Base-by-base conservation (phyloP, 2,797 vertebrate genomes). In the Sebastes vulpes region DNA sequence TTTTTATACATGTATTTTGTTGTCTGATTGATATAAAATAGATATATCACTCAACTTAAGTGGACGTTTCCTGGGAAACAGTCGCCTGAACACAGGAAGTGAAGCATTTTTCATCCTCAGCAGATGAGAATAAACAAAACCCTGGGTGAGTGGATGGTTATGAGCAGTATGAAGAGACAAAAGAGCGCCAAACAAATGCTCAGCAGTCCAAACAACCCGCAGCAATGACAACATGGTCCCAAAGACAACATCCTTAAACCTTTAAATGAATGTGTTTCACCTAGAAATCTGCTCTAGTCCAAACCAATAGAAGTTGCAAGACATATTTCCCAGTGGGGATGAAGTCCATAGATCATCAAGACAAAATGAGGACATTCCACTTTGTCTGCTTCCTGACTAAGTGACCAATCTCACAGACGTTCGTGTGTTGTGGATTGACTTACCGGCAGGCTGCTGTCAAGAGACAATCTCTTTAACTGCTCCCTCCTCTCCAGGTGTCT, bases 371-470 rank as follows among this genome's bases (percentile, higher is more conserved):
- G 54, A 20, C 50, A 53, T 56, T 48, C 26, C 69, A 32, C 5
- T 11, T 8, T 4, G 14, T 54, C 29, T 61, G 35, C 21, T 83
- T 80, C 68, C 71, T 48, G 57, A 48, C 65, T 21, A 4, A 79
- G 26, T 50, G 67, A 69, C 48, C 53, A 20, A 2, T 59, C 63
- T 50, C 21, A 35, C 10, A 64, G 21, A 23, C 2, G 18, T 48
- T 8, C 6, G 25, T 8, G 21, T 42, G 38, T 38, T 38, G 3
- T 5, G 56, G 63, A 75, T 61, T 84, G 93, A 94, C 97, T 97
- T 94, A 98, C 97, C 97, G 94, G 93, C 48, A 97, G 93, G 88
- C 95, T 91, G 91, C 96, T 96, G 87, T 97, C 95, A 82, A 96
- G 94, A 87, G 96, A 97, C 81, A 96, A 86, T 57, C 96, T 96